These are phyloP conservation scores for Philaethria dido DNA, from an alignment of 2,888 invertebrate genomes.

Conservation along the genomic window DNA sequence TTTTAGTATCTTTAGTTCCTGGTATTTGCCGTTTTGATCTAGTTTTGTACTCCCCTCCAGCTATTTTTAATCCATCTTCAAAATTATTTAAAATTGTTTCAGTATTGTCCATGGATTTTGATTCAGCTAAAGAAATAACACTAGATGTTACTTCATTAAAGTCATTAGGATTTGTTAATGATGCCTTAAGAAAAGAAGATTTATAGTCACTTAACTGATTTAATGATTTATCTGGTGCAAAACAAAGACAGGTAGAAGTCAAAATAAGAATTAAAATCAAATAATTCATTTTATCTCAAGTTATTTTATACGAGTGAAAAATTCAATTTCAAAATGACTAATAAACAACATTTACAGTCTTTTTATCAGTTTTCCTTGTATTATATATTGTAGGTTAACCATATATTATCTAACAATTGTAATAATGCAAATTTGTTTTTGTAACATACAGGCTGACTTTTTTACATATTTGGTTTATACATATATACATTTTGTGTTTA, in stretches of 20 bases:
- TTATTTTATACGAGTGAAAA: not conserved
- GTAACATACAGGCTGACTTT: not conserved
- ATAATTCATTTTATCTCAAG: not conserved
- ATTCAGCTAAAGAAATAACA: not conserved
- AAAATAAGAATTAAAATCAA: not conserved
- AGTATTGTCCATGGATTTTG: not conserved
- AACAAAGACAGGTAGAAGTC: not conserved
- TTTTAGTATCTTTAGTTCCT: slow-evolving; percentile 26
- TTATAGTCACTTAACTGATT: not conserved
- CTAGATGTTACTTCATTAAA: not conserved
- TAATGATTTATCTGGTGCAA: not conserved
- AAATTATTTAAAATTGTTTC: not conserved
- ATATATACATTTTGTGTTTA: too few relatives aligned
- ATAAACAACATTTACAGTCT: not conserved
- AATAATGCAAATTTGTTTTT: not conserved
- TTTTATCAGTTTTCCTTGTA: slow-evolving; percentile 2
- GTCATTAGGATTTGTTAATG: not conserved
- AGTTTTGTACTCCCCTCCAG: not conserved
- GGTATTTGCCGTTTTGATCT: slow-evolving; percentile 36
- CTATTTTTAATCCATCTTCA: not conserved
- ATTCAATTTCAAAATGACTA: not conserved
- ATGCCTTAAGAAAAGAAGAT: not conserved
- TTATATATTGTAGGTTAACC: not conserved
- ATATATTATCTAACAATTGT: not conserved
- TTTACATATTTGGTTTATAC: too few relatives aligned